These are phyloP conservation scores for Tapirus terrestris DNA, from an alignment of 2,113 vertebrate genomes.

Conservation along the genomic window DNA sequence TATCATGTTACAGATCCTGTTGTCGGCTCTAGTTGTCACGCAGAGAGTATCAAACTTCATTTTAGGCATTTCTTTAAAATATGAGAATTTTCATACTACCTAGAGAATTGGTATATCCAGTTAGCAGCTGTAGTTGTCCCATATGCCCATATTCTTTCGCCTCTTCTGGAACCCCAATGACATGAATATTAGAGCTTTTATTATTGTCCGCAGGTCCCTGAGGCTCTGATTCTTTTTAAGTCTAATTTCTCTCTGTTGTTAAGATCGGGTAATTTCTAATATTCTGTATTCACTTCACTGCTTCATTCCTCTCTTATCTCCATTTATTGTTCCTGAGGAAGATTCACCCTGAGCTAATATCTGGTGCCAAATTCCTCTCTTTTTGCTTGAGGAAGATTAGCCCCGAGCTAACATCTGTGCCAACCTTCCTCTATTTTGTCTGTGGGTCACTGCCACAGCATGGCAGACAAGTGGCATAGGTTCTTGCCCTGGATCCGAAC, in stretches of 20 bases:
- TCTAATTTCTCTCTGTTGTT: not conserved
- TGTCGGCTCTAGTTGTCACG: constrained; percentile 11
- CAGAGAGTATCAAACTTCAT: not conserved
- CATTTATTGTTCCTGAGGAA: no score
- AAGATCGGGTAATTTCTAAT: not conserved
- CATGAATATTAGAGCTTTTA: not conserved
- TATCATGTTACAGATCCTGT: not conserved
- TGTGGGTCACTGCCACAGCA: no score
- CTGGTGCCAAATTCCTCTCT: no score
- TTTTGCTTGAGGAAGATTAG: no score
- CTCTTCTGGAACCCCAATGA: not conserved
- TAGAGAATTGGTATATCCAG: not conserved
- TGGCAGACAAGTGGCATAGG: no score
- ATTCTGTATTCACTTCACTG: not conserved
- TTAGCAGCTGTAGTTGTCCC: no score
- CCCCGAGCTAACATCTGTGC: no score
- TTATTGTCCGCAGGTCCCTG: not conserved
- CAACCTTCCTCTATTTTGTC: no score
- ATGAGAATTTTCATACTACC: not conserved
- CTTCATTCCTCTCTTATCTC: constrained; percentile 12
- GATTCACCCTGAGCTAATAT: no score
- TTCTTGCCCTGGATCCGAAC: no score
- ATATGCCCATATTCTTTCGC: not conserved
- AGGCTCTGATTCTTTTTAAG: not conserved
- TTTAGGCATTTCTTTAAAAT: constrained; percentile 40